phyloP scores from a whole-genome alignment of 2,113 vertebrate species.

The Epinephelus lanceolatus region DNA sequence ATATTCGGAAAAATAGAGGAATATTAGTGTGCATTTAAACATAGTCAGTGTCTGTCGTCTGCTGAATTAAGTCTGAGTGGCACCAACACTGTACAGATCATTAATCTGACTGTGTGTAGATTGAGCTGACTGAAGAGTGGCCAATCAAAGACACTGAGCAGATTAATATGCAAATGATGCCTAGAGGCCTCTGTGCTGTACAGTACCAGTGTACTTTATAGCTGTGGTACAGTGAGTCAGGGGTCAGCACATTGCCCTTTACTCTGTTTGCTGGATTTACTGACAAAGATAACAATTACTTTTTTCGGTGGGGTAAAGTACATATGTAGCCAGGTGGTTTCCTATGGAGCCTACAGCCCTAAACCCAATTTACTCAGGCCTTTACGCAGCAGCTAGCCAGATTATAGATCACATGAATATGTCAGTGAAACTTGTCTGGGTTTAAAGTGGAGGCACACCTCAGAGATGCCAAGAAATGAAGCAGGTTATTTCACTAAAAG shows the following conservation, averaged over 20 bases:
- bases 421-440: slow-evolving; percentile 19
- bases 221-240: background rate
- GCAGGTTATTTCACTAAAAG: slow-evolving; percentile 27
- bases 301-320: slow-evolving; percentile 4
- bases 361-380: slow-evolving; percentile 9
- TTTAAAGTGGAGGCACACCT: slow-evolving; percentile 25
- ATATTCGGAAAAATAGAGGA: no score
- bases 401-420: slow-evolving; percentile 24
- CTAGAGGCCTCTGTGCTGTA: background rate
- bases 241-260: slow-evolving; percentile 5
- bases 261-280: slow-evolving; percentile 1
- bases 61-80: slow-evolving; percentile 12
- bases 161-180: background rate
- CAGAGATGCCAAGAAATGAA: background rate
- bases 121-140: background rate
- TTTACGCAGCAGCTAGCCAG: slow-evolving; percentile 28
- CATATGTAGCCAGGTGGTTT: background rate
- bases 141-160: slow-evolving; percentile 10
- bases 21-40: no score
- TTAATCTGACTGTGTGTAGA: background rate
- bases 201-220: background rate
- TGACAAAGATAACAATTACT: background rate
- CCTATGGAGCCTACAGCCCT: background rate
- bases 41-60: background rate
- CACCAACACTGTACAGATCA: background rate